Conservation (phyloP, 2,888 invertebrate genomes). For the Subacronicta megacephala region DNA sequence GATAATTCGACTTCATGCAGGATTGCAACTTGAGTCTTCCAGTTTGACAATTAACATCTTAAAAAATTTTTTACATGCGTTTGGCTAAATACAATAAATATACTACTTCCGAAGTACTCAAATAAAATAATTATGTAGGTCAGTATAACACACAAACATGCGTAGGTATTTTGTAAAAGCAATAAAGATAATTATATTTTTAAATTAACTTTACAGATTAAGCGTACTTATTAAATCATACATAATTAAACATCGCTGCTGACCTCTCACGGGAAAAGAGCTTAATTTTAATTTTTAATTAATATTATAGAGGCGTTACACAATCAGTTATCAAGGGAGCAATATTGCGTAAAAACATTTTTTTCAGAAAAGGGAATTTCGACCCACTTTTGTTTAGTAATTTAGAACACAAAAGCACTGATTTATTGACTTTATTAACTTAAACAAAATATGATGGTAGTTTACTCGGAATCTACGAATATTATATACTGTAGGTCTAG, state of each 20-base stretch:
- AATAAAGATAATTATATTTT: not conserved
- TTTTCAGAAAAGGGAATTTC: conserved; percentile 28
- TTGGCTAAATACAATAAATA: too few species aligned
- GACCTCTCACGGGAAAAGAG: conserved; percentile 3
- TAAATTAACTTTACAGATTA: not conserved
- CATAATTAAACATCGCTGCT: conserved; percentile 18
- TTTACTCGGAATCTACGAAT: not conserved
- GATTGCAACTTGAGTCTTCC: too few species aligned
- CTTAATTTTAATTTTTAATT: conserved; percentile 52
- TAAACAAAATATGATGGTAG: not conserved
- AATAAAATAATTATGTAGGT: too few species aligned
- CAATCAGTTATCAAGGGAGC: conserved; percentile 40
- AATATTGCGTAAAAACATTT: conserved; percentile 41
- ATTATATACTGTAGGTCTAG: not conserved
- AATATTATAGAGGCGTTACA: conserved; percentile 40
- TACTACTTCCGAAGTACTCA: too few species aligned
- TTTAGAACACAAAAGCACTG: not conserved
- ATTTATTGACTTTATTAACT: not conserved
- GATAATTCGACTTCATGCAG: too few species aligned
- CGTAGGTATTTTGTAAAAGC: too few species aligned
- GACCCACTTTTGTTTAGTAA: not conserved
- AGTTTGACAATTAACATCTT: too few species aligned
- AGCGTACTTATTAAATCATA: conserved; percentile 14
- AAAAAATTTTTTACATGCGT: too few species aligned
- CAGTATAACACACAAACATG: too few species aligned